phyloP scores from a whole-genome alignment of 2,888 invertebrate species.

The Entomobrya proxima region DNA sequence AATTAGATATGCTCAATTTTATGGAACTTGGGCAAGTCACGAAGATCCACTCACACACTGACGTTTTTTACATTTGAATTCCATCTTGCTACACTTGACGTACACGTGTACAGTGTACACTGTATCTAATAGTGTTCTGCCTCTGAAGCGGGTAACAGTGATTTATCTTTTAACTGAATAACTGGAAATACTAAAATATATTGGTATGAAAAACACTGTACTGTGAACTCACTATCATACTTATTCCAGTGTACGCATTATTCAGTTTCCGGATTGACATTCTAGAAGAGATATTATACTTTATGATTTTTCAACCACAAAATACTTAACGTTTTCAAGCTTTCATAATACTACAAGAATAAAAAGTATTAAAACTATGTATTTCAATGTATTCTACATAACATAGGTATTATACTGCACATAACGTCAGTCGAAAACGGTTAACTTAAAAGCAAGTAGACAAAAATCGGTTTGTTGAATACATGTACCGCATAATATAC shows the following conservation, averaged over 20 bases:
- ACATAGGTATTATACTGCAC: constrained; percentile 32
- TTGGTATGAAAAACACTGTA: constrained; percentile 37
- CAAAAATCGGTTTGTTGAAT: not conserved
- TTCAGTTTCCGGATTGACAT: not conserved
- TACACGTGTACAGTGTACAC: too few relatives aligned
- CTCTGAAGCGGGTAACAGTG: too few relatives aligned
- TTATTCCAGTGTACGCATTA: not conserved
- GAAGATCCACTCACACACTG: not conserved
- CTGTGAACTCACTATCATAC: not conserved
- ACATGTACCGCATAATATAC: not conserved
- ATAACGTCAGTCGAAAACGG: constrained; percentile 47
- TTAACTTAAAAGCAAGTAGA: not conserved
- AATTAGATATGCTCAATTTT: constrained; percentile 19
- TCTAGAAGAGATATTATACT: not conserved
- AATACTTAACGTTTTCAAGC: constrained; percentile 50
- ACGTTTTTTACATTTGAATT: too few relatives aligned
- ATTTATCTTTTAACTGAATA: not conserved
- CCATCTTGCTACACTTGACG: too few relatives aligned
- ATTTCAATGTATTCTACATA: constrained; percentile 9
- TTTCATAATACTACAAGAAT: constrained; percentile 54
- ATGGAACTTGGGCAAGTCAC: not conserved
- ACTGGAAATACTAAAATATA: constrained; percentile 8
- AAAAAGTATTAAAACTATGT: constrained; percentile 43
- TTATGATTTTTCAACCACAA: constrained; percentile 39
- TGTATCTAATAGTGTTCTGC: too few relatives aligned